Evolutionary conservation across 2,888 invertebrate genomes (phyloP).

Genomic region (Tricholauxania praeusta): DNA sequence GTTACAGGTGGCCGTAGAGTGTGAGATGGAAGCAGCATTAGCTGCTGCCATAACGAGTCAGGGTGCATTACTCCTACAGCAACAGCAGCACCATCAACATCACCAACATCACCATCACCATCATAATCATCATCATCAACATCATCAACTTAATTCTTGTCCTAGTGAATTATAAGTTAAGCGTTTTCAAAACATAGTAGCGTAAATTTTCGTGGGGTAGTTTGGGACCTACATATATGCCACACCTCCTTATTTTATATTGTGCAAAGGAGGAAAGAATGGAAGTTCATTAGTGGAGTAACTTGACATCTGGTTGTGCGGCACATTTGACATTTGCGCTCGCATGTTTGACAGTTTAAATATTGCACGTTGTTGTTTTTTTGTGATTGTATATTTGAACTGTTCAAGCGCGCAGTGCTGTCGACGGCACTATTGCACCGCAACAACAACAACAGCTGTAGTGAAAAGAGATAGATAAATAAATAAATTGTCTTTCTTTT

Average conservation of each 20-base stretch:
- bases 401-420: conserved; percentile 21
- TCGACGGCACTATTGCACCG: conserved; percentile 5
- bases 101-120: too few species aligned
- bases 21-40: conserved; percentile 38
- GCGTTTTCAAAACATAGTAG: neutral
- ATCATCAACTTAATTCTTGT: conserved; percentile 44
- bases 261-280: neutral
- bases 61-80: conserved; percentile 11
- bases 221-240: too few species aligned
- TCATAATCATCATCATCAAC: too few species aligned
- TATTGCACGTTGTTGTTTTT: conserved; percentile 63
- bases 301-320: neutral
- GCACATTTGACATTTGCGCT: conserved; percentile 8
- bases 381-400: conserved; percentile 62
- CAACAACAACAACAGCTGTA: neutral
- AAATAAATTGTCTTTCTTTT: neutral
- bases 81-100: too few species aligned
- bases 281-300: too few species aligned
- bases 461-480: conserved; percentile 5
- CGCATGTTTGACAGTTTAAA: conserved; percentile 48
- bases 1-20: conserved; percentile 19
- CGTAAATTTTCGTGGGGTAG: too few species aligned
- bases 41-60: conserved; percentile 6
- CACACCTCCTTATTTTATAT: too few species aligned
- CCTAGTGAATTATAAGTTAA: conserved; percentile 52